Percentiles rank a stretch among this genome's conserved stretches.
Evolutionary conservation across 2,888 invertebrate species (phyloP).

Genomic region (Pristionchus exspectatus): DNA sequence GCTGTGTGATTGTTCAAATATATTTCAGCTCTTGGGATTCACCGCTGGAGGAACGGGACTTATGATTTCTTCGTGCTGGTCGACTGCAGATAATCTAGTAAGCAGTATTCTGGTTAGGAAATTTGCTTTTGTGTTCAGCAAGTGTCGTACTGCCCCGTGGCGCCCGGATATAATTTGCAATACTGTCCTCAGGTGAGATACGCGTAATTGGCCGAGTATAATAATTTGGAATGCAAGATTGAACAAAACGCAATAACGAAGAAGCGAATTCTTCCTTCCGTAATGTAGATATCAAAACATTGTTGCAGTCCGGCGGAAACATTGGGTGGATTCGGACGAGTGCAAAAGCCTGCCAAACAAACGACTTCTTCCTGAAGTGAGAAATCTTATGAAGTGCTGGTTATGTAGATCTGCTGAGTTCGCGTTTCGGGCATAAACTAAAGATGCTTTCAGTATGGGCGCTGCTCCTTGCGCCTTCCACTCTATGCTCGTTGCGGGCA

Average conservation of each 20-base stretch:
- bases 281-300: background rate
- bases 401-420: too few relatives aligned
- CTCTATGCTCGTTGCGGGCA: background rate
- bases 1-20: too few relatives aligned
- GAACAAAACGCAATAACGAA: too few relatives aligned
- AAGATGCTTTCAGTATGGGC: background rate
- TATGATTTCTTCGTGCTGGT: too few relatives aligned
- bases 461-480: background rate
- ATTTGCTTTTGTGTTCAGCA: background rate
- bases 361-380: background rate
- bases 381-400: background rate
- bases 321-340: background rate
- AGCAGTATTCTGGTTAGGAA: too few relatives aligned
- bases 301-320: background rate
- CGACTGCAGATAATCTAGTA: too few relatives aligned
- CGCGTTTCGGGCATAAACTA: too few relatives aligned
- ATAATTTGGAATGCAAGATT: too few relatives aligned
- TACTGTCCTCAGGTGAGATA: background rate
- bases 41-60: too few relatives aligned
- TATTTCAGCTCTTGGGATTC: too few relatives aligned
- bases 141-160: background rate
- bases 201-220: too few relatives aligned
- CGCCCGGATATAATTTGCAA: background rate
- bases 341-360: background rate
- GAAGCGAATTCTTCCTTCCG: too few relatives aligned